Base-by-base conservation (phyloP, 2,797 vertebrate genomes). In the Lepidocolaptes lacrymiger region DNA sequence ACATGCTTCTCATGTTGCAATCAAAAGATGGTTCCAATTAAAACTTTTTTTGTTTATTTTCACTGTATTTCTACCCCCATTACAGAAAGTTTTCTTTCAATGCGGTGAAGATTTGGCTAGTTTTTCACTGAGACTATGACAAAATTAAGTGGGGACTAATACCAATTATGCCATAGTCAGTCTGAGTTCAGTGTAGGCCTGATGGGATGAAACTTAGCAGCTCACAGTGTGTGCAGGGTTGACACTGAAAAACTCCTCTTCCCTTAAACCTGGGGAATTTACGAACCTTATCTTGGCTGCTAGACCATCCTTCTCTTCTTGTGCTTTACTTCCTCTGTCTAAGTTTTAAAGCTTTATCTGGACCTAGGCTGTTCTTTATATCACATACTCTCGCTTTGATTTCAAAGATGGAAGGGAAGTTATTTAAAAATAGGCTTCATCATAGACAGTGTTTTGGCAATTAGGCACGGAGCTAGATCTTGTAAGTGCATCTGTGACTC, bases 321-420 rank as follows among this genome's bases (percentile, higher is more conserved):
- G 32, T 72, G 77, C 54, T 83, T 89, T 83, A 77, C 62, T 97
- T 97, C 93, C 93, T 95, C 58, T 59, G 59, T 67, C 37, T 52
- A 7, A 44, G 48, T 80, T 96, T 93, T 85, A 85, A 94, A 89
- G 59, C 87, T 92, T 94, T 94, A 59, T 96, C 87, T 94, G 95
- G 86, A 92, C 82, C 51, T 92, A 67, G 58, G 15, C 91, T 92
- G 58, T 41, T 94, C 82, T 81, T 89, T 63, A 69, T 36, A 91
- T 91, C 87, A 62, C 89, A 95, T 59, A 89, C 48, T 75, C 76
- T 51, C 26, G 66, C 96, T 96, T 96, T 96, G 95, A 96, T 97
- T 95, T 96, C 87, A 90, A 84, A 95, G 85, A 94, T 41, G 62
- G 95, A 94, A 91, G 93, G 92, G 92, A 93, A 94, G 92, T 93